Base-by-base conservation (phyloP, 2,113 vertebrate species). In the Andinoacara biseriatus region DNA sequence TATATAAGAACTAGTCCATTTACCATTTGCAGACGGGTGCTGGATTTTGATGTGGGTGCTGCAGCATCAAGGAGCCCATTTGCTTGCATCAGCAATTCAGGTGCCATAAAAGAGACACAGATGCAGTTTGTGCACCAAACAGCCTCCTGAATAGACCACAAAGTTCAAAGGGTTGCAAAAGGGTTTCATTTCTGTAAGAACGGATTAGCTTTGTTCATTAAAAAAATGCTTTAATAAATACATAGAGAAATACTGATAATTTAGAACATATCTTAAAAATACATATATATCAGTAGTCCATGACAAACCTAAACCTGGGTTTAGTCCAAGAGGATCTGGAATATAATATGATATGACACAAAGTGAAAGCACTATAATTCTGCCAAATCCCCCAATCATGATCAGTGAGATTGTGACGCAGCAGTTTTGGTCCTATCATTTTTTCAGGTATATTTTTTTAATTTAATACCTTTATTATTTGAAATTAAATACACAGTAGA, bases 1-100 rank as follows among this genome's bases (percentile, higher is more conserved):
- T n/a, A n/a, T n/a, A n/a, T n/a, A n/a, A n/a, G n/a, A n/a, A n/a
- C n/a, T n/a, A n/a, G n/a, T n/a, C n/a, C n/a, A n/a, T n/a, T n/a
- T n/a, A n/a, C n/a, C n/a, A n/a, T n/a, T n/a, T n/a, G n/a, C 35
- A 76, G 33, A 78, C 15, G 74, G 17, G 75, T 69, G 33, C 56
- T 22, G 15, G 59, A 29, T 74, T 80, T 60, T 83, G 74, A 81
- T 87, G 78, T 10, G 46, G 49, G 15, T 72, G 3, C 46, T 54
- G 67, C 61, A 40, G 76, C 80, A 63, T 90, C 86, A 84, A 49
- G 88, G 83, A 63, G 61, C 46, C 6, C 60, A 6, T 76, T 15
- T 62, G 69, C 78, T 76, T 76, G 22, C 38, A 10, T 79, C 81
- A 58, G 74, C 78, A 35, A 75, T 81, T 83, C 22, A 80, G 61